These are phyloP conservation scores for Acropora yongei DNA, from an alignment of 64 coral and sea anemone species.

Conservation along the genomic window DNA sequence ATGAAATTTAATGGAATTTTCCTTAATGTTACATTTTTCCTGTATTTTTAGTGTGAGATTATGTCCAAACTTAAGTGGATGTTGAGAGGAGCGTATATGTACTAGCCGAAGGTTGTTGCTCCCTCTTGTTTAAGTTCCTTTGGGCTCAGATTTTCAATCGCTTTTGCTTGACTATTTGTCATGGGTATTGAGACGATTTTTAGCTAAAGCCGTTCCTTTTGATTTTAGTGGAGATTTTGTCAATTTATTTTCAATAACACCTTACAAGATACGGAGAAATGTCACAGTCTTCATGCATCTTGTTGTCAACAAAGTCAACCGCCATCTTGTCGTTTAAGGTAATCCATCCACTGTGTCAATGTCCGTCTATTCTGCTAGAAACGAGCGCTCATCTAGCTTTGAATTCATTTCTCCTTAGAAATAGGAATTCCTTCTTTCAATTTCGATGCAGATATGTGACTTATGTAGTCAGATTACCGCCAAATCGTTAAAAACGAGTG, in stretches of 20 bases:
- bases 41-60: background rate
- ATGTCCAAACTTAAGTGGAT: background rate
- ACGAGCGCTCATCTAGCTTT: background rate
- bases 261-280: background rate
- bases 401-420: background rate
- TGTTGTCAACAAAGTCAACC: background rate
- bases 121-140: slow-evolving; percentile 2
- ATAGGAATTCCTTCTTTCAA: background rate
- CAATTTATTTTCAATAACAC: background rate
- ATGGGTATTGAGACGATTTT: background rate
- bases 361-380: background rate
- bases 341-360: background rate
- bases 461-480: background rate
- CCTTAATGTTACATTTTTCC: background rate
- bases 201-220: background rate
- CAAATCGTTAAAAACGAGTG: background rate
- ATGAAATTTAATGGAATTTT: background rate
- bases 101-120: background rate
- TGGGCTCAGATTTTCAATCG: slow-evolving; percentile 19
- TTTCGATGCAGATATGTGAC: background rate
- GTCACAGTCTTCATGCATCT: background rate
- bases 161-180: background rate
- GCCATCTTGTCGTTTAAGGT: slow-evolving; percentile 42
- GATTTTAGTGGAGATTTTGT: background rate
- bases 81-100: background rate